phyloP scores from a whole-genome alignment of 2,888 invertebrate genomes.

The Pseudeuparius sepicola region DNA sequence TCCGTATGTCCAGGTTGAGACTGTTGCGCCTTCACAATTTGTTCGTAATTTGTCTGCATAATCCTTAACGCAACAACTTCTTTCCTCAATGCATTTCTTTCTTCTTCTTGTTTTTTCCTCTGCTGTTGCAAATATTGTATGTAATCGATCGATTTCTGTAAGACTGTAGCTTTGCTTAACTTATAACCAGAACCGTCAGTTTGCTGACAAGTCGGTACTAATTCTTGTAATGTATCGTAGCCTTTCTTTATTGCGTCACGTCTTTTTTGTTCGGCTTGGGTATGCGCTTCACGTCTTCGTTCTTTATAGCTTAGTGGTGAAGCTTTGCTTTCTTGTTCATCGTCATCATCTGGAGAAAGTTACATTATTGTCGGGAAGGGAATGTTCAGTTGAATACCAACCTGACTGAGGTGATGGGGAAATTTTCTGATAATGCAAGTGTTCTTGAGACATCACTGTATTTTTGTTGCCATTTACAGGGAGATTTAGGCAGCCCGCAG shows the following conservation, averaged over 20 bases:
- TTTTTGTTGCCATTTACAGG: no score
- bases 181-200: constrained; percentile 88
- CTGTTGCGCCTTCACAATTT: constrained; percentile 93
- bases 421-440: no score
- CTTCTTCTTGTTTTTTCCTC: constrained; percentile 91
- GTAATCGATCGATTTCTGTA: constrained; percentile 91
- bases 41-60: constrained; percentile 91
- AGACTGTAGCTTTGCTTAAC: constrained; percentile 88
- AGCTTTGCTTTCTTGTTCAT: constrained; percentile 50
- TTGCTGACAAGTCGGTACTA: constrained; percentile 91
- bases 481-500: no score
- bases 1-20: constrained; percentile 81
- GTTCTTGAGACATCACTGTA: no score
- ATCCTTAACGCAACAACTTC: constrained; percentile 90
- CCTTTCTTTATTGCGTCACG: constrained; percentile 96
- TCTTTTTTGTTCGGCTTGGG: constrained; percentile 92
- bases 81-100: constrained; percentile 77
- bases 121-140: constrained; percentile 86
- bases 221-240: constrained; percentile 84
- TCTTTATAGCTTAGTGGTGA: constrained; percentile 82
- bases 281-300: constrained; percentile 87
- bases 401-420: no score
- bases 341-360: no score
- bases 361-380: no score
- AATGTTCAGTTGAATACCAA: no score